phyloP scores from a whole-genome alignment of 2,888 invertebrate genomes.

The Hydriomena furcata region DNA sequence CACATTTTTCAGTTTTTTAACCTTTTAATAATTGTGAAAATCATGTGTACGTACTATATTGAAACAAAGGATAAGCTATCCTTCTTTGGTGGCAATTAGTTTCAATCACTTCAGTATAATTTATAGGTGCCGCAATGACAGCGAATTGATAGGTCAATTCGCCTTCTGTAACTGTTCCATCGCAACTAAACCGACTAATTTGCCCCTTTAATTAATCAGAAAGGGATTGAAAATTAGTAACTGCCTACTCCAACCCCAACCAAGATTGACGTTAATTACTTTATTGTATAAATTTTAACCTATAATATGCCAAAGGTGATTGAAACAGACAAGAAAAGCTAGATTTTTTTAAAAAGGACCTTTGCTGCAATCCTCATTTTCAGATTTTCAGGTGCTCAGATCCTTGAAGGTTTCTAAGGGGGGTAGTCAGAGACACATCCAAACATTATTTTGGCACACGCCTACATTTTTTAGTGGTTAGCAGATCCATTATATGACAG shows the following conservation, averaged over 20 bases:
- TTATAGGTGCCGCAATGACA: constrained; percentile 30
- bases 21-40: too few species aligned
- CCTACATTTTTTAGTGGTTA: too few species aligned
- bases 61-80: constrained; percentile 17
- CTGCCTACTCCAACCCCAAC: constrained; percentile 13
- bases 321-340: too few species aligned
- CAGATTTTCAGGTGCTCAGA: too few species aligned
- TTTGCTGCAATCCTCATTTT: too few species aligned
- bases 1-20: too few species aligned
- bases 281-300: neutral
- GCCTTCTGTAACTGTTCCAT: constrained; percentile 18
- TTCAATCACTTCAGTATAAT: constrained; percentile 32
- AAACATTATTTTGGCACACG: too few species aligned
- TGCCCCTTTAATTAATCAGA: constrained; percentile 35
- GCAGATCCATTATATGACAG: too few species aligned
- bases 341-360: too few species aligned
- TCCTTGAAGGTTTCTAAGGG: too few species aligned
- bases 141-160: constrained; percentile 32
- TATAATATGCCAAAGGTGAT: too few species aligned
- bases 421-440: too few species aligned
- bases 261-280: constrained; percentile 1
- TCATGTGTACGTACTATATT: constrained; percentile 2
- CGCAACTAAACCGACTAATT: constrained; percentile 31
- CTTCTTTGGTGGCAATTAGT: constrained; percentile 27
- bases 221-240: constrained; percentile 31